phyloP scores from a whole-genome alignment of 2,797 vertebrate genomes.

The Notoglanidium macrostoma region DNA sequence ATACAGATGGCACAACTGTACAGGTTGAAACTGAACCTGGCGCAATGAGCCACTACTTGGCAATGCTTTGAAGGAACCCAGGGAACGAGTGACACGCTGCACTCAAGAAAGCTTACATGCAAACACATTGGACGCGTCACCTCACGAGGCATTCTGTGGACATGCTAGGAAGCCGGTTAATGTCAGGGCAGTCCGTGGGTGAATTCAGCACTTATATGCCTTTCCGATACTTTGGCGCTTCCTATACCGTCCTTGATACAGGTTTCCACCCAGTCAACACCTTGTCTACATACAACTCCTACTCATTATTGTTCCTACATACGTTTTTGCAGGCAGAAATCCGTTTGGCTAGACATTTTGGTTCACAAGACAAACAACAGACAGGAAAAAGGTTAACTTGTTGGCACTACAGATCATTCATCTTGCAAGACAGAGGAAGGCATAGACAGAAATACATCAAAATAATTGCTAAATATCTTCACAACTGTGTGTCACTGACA shows the following conservation, averaged over 20 bases:
- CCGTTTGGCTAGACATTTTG: conserved; percentile 72
- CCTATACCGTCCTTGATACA: conserved; percentile 51
- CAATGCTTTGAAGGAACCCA: conserved; percentile 59
- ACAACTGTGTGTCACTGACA: conserved; percentile 61
- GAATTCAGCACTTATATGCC: conserved; percentile 54
- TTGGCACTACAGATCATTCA: conserved; percentile 79
- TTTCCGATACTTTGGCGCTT: conserved; percentile 33
- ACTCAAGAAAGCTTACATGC: conserved; percentile 71
- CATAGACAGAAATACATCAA: conserved; percentile 75
- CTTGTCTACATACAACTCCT: conserved; percentile 59
- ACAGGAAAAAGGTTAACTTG: conserved; percentile 67
- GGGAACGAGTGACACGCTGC: conserved; percentile 62
- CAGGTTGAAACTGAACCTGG: conserved; percentile 66
- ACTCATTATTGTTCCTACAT: conserved; percentile 51
- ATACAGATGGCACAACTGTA: conserved; percentile 67
- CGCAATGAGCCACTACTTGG: conserved; percentile 69
- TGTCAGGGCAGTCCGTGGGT: conserved; percentile 60
- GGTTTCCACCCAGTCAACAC: conserved; percentile 55
- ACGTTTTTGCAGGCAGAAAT: conserved; percentile 66
- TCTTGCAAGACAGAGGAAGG: conserved; percentile 78
- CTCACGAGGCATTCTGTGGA: conserved; percentile 69
- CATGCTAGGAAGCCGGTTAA: conserved; percentile 72
- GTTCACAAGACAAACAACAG: conserved; percentile 72
- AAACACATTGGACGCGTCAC: conserved; percentile 69
- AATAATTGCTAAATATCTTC: conserved; percentile 60